Evolutionary conservation across 2,113 vertebrate species (phyloP), one percentile per base, ranked within the genome.

Genomic region (Macrotus californicus): DNA sequence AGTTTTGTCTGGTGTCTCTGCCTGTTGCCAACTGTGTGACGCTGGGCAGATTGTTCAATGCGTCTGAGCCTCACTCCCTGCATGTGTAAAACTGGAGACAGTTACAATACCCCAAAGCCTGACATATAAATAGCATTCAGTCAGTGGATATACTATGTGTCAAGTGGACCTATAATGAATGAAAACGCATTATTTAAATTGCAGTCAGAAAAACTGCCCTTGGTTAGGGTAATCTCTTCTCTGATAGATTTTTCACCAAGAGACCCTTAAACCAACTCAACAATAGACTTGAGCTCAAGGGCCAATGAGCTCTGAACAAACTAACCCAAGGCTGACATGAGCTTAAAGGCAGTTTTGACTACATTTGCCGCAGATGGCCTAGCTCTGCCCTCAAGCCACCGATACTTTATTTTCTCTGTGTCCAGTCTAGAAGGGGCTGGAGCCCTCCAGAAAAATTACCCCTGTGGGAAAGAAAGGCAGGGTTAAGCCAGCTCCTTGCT

Each of bases 101-200:
- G 7, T 41, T 59, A 5, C 13, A 87, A 54, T 16, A 41, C 13
- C 36, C 21, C 34, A 75, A 61, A 69, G 10, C 7, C 31, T 93
- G 48, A 11, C 13, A 7, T 14, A 26, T 77, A 56, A 80, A 39
- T 61, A 59, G 21, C 1, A 24, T 26, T 82, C 3, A 24, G 1
- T 46, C n/a, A 64, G 5, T 21, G 59, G 36, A 43, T 29, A 7
- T 6, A 26, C 39, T 67, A 5, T 29, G n/a, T 21, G 26, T 54
- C 67, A 81, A 73, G 52, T 43, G 48, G 31, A 43, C 12, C n/a
- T 87, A 4, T 9, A 43, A 64, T 56, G 66, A 69, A 80, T 43
- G 54, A 69, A 82, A 70, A 56, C 48, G 6, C 26, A 46, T 94
- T 86, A 86, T 86, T 94, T 95, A 93, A 86, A 43, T 52, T 75